Evolutionary conservation across 2,113 vertebrate genomes (phyloP).

Genomic region (Ranitomeya variabilis): DNA sequence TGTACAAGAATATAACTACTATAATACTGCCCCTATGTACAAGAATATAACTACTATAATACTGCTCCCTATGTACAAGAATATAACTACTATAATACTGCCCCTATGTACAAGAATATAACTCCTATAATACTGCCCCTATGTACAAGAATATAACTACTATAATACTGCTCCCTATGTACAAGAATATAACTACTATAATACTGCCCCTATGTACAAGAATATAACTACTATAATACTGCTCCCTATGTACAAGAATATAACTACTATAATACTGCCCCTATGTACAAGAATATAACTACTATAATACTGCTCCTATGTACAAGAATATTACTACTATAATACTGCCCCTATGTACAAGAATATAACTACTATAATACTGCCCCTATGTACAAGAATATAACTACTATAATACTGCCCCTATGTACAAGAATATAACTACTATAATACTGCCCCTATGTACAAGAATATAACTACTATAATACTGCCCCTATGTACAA

Average conservation of each 20-base stretch:
- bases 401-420: not conserved
- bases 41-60: slow-evolving; percentile 11
- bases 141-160: not conserved
- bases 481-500: not conserved
- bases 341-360: not conserved
- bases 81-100: slow-evolving; percentile 5
- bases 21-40: not conserved
- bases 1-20: not conserved
- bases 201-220: not conserved
- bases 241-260: not conserved
- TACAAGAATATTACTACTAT: slow-evolving; percentile 1
- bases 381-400: not conserved
- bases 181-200: slow-evolving; percentile 4
- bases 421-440: not conserved
- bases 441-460: not conserved
- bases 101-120: not conserved
- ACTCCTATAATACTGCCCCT: not conserved
- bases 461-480: slow-evolving; percentile 4
- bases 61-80: not conserved
- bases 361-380: slow-evolving; percentile 11
- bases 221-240: slow-evolving; percentile 8
- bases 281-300: not conserved
- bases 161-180: not conserved
- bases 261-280: not conserved
- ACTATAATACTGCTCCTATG: not conserved